Conservation (phyloP, 2,888 invertebrate genomes). For the Agrenia bidenticulata region DNA sequence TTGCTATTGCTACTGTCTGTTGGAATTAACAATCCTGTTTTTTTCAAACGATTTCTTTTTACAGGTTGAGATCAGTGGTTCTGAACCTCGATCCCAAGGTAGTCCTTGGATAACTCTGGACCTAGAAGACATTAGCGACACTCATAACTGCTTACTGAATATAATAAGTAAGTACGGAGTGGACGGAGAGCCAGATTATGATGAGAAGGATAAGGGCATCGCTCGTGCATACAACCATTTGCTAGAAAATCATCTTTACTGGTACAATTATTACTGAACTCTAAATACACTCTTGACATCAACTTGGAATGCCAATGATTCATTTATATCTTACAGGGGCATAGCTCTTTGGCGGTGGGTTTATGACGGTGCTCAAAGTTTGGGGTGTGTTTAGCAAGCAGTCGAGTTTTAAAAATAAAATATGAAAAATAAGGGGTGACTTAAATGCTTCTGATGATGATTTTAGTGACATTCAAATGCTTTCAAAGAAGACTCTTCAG, state of each 20-base stretch:
- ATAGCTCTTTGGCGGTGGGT: slow-evolving; percentile 51
- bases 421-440: not conserved
- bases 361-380: slow-evolving; percentile 42
- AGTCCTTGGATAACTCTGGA: slow-evolving; percentile 45
- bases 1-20: not conserved
- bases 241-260: slow-evolving; percentile 49
- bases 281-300: not conserved
- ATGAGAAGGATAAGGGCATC: slow-evolving; percentile 26
- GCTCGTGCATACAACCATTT: slow-evolving; percentile 44
- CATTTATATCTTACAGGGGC: slow-evolving; percentile 33
- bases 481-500: slow-evolving; percentile 36
- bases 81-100: slow-evolving; percentile 34
- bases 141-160: slow-evolving; percentile 41
- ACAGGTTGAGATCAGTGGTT: slow-evolving; percentile 38
- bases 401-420: not conserved
- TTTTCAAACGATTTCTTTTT: not conserved
- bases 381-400: slow-evolving; percentile 22
- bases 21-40: not conserved
- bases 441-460: not conserved
- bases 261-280: slow-evolving; percentile 26
- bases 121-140: slow-evolving; percentile 45
- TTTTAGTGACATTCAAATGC: slow-evolving; percentile 40
- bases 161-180: slow-evolving; percentile 35
- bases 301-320: not conserved
- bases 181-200: slow-evolving; percentile 19